Conservation (phyloP, 2,797 vertebrate species). For the Sphaeramia orbicularis region DNA sequence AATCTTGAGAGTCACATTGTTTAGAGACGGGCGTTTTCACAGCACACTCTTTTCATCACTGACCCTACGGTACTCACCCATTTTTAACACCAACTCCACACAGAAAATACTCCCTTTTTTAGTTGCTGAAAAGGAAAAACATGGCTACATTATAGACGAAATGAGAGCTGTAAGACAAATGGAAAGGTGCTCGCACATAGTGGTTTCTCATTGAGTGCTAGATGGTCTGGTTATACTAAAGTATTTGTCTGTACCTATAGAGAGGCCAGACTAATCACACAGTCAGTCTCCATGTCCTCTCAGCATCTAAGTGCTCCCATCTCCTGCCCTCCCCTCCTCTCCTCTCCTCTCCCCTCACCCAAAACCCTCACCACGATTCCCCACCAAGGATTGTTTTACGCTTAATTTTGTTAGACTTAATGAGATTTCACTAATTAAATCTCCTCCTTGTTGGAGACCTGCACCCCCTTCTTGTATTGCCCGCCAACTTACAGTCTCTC, state of each 20-base stretch:
- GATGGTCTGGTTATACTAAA: conserved; percentile 69
- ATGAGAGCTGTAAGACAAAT: conserved; percentile 20
- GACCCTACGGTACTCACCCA: neutral
- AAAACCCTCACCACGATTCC: conserved; percentile 78
- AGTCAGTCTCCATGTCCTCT: conserved; percentile 61
- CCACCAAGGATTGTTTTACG: conserved; percentile 96
- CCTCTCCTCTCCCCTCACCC: conserved; percentile 43
- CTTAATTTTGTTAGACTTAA: conserved; percentile 99
- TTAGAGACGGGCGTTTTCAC: neutral
- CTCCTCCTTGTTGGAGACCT: conserved; percentile 91
- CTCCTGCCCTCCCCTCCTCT: conserved; percentile 12
- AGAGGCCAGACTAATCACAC: conserved; percentile 58
- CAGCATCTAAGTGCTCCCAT: conserved; percentile 46
- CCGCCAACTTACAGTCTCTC: conserved; percentile 83
- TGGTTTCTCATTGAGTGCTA: conserved; percentile 65
- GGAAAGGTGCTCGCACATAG: conserved; percentile 60
- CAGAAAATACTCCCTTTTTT: too few relatives aligned
- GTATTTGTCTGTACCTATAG: conserved; percentile 65
- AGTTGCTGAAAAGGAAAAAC: conserved; percentile 22
- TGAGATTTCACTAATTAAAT: conserved; percentile 99
- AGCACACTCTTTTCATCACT: too few relatives aligned
- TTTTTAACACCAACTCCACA: neutral
- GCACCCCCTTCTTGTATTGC: conserved; percentile 78
- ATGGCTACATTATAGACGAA: conserved; percentile 6
- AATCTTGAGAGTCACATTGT: conserved; percentile 11